Base-by-base conservation (phyloP, 53 echinoderm and acorn worm species). In the Hippasteria phrygiana region DNA sequence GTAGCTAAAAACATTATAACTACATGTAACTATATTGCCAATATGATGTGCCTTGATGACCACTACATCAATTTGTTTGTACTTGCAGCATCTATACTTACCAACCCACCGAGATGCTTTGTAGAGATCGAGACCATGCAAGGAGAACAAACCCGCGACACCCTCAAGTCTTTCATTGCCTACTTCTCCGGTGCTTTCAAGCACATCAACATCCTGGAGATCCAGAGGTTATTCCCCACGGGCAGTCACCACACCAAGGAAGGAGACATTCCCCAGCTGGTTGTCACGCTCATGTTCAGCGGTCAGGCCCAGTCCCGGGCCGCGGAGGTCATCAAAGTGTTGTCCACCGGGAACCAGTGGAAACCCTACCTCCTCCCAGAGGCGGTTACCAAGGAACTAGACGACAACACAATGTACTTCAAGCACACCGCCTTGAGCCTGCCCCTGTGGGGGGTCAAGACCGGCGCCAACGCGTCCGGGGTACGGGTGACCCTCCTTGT, bases 171-270 rank as follows among this genome's bases (percentile, higher is more conserved):
- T 69, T 88, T 95, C 79, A 82, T 98, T 56, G 75, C 88, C 12
- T 47, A 43, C 34, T 95, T 95, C 93, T 98, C 95, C 63, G 95
- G 93, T 40, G 95, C 97, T 59, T 98, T 98, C 94, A 95, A 95
- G 41, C 98, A 95, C 37, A 73, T 90, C 46, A 91, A 85, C 71
- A 83, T 98, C 88, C 78, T 92, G 69, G 95, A 97, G 73, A 91
- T 88, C 18, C 74, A 77, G 35, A 46, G 74, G 55, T 46, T 83
- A 45, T 66, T 66, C 67, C 83, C 83, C 6, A 9, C 67, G 46
- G 83, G 82, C 17, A 32, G 69, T 3, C 41, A 1, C 45, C 51
- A 74, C 7, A 32, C 62, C n/a, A 43, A 78, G 3, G 73, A 78
- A 0, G 80, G 84, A 40, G 56, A 91, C 56, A 67, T 95, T 43